Evolutionary conservation across 1,140 invertebrate species (phyloP).

Genomic region (Lucilia sericata): DNA sequence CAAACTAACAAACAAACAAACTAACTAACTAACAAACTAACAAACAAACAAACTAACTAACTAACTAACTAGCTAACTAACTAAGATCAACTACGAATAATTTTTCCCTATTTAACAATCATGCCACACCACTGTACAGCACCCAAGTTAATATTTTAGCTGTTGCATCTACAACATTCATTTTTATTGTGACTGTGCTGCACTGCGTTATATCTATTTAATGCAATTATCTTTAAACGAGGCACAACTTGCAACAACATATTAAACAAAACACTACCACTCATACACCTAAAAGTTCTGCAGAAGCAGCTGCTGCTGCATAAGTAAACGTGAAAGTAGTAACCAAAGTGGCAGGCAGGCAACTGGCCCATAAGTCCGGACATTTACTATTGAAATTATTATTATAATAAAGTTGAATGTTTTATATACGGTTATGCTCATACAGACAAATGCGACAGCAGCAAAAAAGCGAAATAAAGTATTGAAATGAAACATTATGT

Average conservation of each 20-base stretch:
- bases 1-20: no score
- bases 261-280: not conserved
- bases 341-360: not conserved
- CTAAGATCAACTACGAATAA: no score
- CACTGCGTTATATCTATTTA: not conserved
- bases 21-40: no score
- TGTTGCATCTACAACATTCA: not conserved
- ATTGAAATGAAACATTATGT: constrained; percentile 39
- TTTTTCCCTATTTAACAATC: no score
- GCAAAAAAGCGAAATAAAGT: not conserved
- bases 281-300: no score
- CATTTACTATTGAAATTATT: constrained; percentile 36
- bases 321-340: not conserved
- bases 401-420: constrained; percentile 34
- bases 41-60: no score
- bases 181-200: not conserved
- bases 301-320: no score
- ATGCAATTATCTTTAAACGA: constrained; percentile 40
- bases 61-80: no score
- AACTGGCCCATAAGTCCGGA: constrained; percentile 9
- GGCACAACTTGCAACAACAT: not conserved
- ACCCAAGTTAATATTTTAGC: not conserved
- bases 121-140: no score
- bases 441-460: not conserved
- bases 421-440: not conserved